These are phyloP conservation scores for Ips nitidus DNA, from an alignment of 1,140 invertebrate genomes.

Conservation along the genomic window DNA sequence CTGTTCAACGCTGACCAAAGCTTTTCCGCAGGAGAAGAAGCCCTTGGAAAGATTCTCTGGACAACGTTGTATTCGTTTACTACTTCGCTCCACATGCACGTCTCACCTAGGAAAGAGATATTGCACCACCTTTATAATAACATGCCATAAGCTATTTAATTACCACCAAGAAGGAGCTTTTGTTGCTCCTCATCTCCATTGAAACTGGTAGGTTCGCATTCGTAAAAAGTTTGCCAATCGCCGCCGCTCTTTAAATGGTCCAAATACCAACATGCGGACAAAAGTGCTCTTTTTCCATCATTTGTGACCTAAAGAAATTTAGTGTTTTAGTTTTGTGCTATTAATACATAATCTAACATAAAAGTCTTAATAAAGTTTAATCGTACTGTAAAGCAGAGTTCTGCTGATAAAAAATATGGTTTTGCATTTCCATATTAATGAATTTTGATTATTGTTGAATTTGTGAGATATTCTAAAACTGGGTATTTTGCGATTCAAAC, in stretches of 20 bases:
- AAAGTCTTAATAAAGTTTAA: too few relatives aligned
- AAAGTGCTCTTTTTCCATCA: conserved; percentile 63
- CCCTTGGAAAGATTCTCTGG: conserved; percentile 74
- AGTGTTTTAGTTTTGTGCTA: not conserved
- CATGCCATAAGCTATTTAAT: not conserved
- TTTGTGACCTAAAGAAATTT: conserved; percentile 53
- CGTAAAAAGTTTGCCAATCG: conserved; percentile 79
- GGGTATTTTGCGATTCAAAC: too few relatives aligned
- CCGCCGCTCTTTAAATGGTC: conserved; percentile 70
- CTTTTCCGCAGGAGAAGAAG: conserved; percentile 80
- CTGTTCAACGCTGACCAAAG: conserved; percentile 66
- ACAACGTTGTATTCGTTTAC: conserved; percentile 68
- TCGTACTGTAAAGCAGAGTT: too few relatives aligned
- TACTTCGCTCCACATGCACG: conserved; percentile 89
- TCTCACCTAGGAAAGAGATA: conserved; percentile 64
- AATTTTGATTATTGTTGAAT: too few relatives aligned
- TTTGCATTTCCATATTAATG: not conserved
- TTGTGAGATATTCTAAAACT: too few relatives aligned
- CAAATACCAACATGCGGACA: conserved; percentile 87
- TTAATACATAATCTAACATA: not conserved
- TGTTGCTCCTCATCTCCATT: conserved; percentile 53
- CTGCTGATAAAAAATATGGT: too few relatives aligned
- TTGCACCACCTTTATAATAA: too few relatives aligned
- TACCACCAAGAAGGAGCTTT: conserved; percentile 64
- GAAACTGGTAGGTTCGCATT: conserved; percentile 71